Evolutionary conservation across 2,888 invertebrate species (phyloP).

Genomic region (Agapostemon virescens): DNA sequence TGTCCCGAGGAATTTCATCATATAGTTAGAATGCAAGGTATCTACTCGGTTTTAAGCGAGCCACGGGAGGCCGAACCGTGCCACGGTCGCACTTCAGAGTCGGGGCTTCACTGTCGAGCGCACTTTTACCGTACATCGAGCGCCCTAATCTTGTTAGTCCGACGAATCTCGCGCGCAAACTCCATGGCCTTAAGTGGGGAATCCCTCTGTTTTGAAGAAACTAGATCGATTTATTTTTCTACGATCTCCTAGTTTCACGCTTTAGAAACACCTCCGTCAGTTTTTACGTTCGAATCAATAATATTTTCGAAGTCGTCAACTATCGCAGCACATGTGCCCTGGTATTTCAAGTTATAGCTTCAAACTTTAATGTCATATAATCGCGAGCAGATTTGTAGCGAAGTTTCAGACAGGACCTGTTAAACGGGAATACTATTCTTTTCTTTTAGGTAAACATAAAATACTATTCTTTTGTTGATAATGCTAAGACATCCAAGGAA

Average conservation of each 20-base stretch:
- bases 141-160: slow-evolving; percentile 62
- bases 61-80: slow-evolving; percentile 60
- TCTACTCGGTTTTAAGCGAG: slow-evolving; percentile 51
- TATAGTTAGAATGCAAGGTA: slow-evolving; percentile 52
- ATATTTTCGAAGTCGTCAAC: too few relatives aligned
- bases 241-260: background rate
- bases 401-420: too few relatives aligned
- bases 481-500: too few relatives aligned
- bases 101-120: slow-evolving; percentile 69
- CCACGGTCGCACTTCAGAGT: slow-evolving; percentile 63
- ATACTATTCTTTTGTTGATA: too few relatives aligned
- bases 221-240: background rate
- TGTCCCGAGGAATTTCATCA: slow-evolving; percentile 52
- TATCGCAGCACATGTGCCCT: too few relatives aligned
- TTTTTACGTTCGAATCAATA: background rate
- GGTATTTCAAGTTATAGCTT: too few relatives aligned
- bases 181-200: background rate
- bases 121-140: slow-evolving; percentile 62
- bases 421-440: too few relatives aligned
- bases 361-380: too few relatives aligned
- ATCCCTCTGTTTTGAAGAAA: background rate
- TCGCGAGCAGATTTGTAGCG: too few relatives aligned
- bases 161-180: slow-evolving; percentile 32
- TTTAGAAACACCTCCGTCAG: background rate
- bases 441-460: too few relatives aligned